Conservation (phyloP, 1,140 invertebrate species). For the Hyphantria cunea region DNA sequence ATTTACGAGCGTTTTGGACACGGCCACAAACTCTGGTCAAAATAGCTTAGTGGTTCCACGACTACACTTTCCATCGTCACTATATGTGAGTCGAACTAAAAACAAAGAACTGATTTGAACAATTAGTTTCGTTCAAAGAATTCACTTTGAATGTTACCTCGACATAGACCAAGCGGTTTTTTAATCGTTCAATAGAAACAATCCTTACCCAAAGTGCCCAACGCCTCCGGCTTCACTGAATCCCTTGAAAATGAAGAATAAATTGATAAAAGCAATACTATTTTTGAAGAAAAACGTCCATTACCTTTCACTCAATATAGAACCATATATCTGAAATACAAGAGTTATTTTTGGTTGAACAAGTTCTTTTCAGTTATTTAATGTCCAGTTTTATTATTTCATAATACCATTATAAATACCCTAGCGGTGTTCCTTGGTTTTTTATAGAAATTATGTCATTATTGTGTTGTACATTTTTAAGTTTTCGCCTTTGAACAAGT, state of each 20-base stretch:
- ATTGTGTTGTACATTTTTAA: slow-evolving; percentile 22
- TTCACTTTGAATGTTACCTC: slow-evolving; percentile 20
- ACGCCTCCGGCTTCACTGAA: neutral
- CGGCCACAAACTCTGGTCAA: neutral
- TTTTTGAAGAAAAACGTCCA: slow-evolving; percentile 3
- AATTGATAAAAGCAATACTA: slow-evolving; percentile 14
- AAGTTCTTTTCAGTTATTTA: slow-evolving; percentile 5
- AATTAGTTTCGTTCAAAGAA: slow-evolving; percentile 19
- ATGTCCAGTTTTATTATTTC: slow-evolving; percentile 19
- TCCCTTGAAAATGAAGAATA: slow-evolving; percentile 23
- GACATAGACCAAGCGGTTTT: slow-evolving; percentile 17
- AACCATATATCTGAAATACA: slow-evolving; percentile 1
- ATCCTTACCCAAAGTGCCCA: slow-evolving; percentile 14
- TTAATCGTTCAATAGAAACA: slow-evolving; percentile 24
- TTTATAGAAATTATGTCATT: slow-evolving; percentile 20
- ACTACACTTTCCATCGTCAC: slow-evolving; percentile 1
- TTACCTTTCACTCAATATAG: neutral
- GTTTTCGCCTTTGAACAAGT: neutral
- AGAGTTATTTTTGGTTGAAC: slow-evolving; percentile 7
- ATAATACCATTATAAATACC: slow-evolving; percentile 20
- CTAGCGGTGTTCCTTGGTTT: slow-evolving; percentile 6
- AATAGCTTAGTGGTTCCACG: slow-evolving; percentile 15
- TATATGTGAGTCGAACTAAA: slow-evolving; percentile 20
- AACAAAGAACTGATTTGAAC: slow-evolving; percentile 11
- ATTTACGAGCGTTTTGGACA: slow-evolving; percentile 3